These are phyloP conservation scores for Astreopora myriophthalma DNA, from an alignment of 64 coral and sea anemone genomes.

Conservation along the genomic window DNA sequence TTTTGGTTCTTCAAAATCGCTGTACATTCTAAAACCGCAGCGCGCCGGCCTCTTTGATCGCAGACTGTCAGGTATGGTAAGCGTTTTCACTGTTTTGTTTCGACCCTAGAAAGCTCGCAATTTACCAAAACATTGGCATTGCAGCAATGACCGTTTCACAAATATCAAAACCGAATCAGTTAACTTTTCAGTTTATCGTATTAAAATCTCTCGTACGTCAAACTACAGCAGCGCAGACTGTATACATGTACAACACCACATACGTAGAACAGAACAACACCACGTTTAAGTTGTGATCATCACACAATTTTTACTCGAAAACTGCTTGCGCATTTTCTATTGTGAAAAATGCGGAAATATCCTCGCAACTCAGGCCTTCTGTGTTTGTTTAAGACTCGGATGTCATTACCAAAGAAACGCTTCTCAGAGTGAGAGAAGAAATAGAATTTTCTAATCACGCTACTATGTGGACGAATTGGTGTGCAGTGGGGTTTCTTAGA, in stretches of 20 bases:
- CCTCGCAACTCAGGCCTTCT: neutral
- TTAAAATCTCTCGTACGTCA: neutral
- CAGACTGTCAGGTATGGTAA: neutral
- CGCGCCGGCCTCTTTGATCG: constrained; percentile 27
- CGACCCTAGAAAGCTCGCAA: neutral
- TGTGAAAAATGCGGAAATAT: neutral
- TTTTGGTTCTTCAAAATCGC: neutral
- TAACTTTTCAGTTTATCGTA: neutral
- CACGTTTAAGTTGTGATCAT: too few relatives aligned
- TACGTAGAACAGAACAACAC: neutral
- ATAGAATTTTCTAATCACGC: neutral
- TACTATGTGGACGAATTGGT: neutral
- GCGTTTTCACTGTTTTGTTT: neutral
- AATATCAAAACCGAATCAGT: too few relatives aligned
- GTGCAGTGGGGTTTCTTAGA: neutral
- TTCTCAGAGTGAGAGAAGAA: neutral
- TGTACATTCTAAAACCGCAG: neutral
- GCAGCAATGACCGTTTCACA: neutral
- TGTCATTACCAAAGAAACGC: neutral
- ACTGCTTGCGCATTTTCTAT: neutral
- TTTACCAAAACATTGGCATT: neutral
- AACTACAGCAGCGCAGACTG: neutral
- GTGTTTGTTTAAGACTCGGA: neutral
- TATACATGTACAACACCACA: neutral
- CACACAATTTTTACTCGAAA: neutral